Evolutionary conservation across 1,140 invertebrate genomes (phyloP).

Genomic region (Procambarus clarkii): DNA sequence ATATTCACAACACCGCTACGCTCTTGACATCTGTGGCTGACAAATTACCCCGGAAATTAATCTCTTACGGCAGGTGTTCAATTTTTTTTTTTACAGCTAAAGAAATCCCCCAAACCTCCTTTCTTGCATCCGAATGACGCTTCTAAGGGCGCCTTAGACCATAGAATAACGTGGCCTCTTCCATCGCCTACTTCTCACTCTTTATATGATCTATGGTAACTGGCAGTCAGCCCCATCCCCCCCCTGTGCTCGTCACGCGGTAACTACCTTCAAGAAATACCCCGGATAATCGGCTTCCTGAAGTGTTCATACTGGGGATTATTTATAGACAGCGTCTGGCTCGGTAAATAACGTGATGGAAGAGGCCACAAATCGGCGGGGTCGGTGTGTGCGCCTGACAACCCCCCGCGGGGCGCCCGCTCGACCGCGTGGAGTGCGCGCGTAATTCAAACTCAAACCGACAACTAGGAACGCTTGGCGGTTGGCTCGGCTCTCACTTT

Average conservation of each 20-base stretch:
- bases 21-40: background rate
- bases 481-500: background rate
- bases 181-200: background rate
- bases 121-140: no score
- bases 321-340: slow-evolving; percentile 45
- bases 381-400: slow-evolving; percentile 48
- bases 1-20: background rate
- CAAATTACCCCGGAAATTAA: slow-evolving; percentile 31
- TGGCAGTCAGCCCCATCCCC: background rate
- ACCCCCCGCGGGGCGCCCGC: slow-evolving; percentile 31
- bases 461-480: slow-evolving; percentile 2
- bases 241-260: background rate
- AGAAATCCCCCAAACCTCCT: no score
- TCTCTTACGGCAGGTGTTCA: background rate
- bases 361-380: slow-evolving; percentile 50
- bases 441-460: slow-evolving; percentile 63
- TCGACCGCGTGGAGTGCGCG: slow-evolving; percentile 32
- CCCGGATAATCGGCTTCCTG: slow-evolving; percentile 50
- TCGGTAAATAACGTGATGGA: slow-evolving; percentile 58
- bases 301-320: slow-evolving; percentile 52
- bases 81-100: no score
- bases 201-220: background rate
- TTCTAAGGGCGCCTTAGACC: no score
- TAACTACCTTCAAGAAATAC: slow-evolving; percentile 29
- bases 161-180: no score